Conservation (phyloP, 2,888 invertebrate species). For the Tenthredo mesomela region DNA sequence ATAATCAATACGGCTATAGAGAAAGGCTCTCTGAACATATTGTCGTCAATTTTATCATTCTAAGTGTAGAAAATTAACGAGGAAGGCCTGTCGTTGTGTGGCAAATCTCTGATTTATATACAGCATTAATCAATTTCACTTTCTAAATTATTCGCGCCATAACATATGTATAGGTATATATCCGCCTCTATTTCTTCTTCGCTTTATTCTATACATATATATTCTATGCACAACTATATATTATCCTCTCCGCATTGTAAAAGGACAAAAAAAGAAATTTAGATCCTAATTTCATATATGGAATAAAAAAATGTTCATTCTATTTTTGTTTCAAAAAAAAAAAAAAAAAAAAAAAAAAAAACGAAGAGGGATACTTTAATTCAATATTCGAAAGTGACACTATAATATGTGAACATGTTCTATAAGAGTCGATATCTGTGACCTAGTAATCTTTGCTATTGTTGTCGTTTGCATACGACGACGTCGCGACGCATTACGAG, state of each 20-base stretch:
- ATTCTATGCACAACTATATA: too few species aligned
- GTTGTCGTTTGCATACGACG: not conserved
- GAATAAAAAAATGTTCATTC: not conserved
- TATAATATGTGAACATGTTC: not conserved
- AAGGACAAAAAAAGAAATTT: not conserved
- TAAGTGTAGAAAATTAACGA: constrained; percentile 32
- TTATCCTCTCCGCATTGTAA: too few species aligned
- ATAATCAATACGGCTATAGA: not conserved
- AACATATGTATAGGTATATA: not conserved
- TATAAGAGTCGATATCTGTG: constrained; percentile 6
- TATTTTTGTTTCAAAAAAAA: not conserved
- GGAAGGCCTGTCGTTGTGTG: constrained; percentile 45
- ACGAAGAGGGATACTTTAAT: not conserved
- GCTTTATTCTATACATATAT: not conserved
- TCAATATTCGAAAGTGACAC: not conserved
- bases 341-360: too few species aligned
- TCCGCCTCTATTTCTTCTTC: not conserved
- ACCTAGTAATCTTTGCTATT: constrained; percentile 46
- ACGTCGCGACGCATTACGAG: constrained; percentile 8
- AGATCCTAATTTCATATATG: not conserved
- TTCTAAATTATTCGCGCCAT: constrained; percentile 41
- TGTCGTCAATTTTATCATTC: constrained; percentile 34
- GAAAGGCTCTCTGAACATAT: not conserved
- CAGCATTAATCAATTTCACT: constrained; percentile 50
- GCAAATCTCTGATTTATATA: constrained; percentile 43